Evolutionary conservation across 2,113 vertebrate species (phyloP), one percentile per base, ranked within the genome.

Genomic region (Anoura caudifer): DNA sequence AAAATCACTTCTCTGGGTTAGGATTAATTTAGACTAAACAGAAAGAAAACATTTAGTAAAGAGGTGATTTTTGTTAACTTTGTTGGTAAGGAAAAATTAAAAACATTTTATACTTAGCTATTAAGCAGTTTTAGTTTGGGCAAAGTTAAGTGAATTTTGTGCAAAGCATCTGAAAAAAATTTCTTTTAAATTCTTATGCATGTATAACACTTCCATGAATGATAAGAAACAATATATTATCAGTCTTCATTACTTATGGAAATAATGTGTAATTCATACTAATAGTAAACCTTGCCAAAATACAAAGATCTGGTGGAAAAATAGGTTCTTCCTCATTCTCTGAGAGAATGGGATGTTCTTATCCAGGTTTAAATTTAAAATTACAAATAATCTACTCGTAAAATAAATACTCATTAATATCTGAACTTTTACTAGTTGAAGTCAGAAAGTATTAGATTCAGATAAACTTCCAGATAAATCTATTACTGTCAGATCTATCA

Each of bases 71-170:
- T 84, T 95, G 28, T 84, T 72, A 80, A 92, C 6, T 89, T 84
- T 63, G 61, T 72, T 90, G 22, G 2, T 82, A 87, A 93, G 36
- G 65, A 90, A 79, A 59, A 97, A 87, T 77, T 65, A 52, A 76
- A 65, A 92, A 38, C 36, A 85, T 93, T 81, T 90, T 79, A 28
- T 3, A 36, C 3, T 69, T 90, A n/a, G 1, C 19, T 95, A 11
- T 36, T 77, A 87, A 7, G 2, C 13, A 92, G 31, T 94, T 97
- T 96, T 92, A 50, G 4, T 84, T 95, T 96, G 20, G 16, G 20
- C 45, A 81, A 59, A 97, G 11, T 90, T 87, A 83, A 88, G 43
- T 95, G 63, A 75, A 83, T 63, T 86, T 95, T 83, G 95, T 92
- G n/a, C 19, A 88, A 36, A 95, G 33, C 19, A 85, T 50, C 26